Evolutionary conservation across 2,113 vertebrate species (phyloP), one percentile per base, ranked within the genome.

Genomic region (Oriolus oriolus): DNA sequence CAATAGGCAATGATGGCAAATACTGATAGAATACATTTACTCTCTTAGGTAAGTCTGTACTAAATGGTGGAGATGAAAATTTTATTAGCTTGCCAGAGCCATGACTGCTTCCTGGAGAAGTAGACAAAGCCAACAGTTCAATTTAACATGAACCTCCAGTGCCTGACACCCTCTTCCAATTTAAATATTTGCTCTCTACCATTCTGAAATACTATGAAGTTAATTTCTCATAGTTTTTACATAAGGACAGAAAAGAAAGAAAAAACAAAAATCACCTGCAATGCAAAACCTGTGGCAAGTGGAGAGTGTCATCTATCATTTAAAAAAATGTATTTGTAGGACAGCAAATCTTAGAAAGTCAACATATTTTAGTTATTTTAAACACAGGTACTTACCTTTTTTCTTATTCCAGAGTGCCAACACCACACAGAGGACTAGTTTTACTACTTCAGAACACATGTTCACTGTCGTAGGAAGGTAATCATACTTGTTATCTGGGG

Each of bases 381-480:
- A 69, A 70, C 2, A 24, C 9, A 50, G 3, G 19, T 68, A 76
- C 97, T 98, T 80, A 99, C 99, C 99, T 98, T 97, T 98, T 74
- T 99, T 98, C 78, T 99, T 97, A 83, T 99, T 97, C 97, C 98
- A 98, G 49, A 99, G 13, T 5, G 99, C 99, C 98, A 99, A 98
- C 33, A 98, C 33, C 63, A 98, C 79, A 90, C 99, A 99, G 79
- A 99, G 98, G 60, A 99, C 57, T 59, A 99, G 97, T 91, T 99
- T 99, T 66, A 99, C 98, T 53, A 98, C 96, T 97, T 99, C 99
- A 54, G 99, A 99, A 66, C 99, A 98, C n/a, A 99, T 98, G 92
- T 99, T 99, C 93, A 99, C 99, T 33, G 99, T 99, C 5, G 99
- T 98, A 59, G 99, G 99, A 78, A 99, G 98, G 95, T 99, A 99